Percentiles rank a stretch among this genome's conserved stretches.
These are phyloP conservation scores for Drosophila picticornis DNA, from an alignment of 2,888 invertebrate genomes.

Conservation along the genomic window DNA sequence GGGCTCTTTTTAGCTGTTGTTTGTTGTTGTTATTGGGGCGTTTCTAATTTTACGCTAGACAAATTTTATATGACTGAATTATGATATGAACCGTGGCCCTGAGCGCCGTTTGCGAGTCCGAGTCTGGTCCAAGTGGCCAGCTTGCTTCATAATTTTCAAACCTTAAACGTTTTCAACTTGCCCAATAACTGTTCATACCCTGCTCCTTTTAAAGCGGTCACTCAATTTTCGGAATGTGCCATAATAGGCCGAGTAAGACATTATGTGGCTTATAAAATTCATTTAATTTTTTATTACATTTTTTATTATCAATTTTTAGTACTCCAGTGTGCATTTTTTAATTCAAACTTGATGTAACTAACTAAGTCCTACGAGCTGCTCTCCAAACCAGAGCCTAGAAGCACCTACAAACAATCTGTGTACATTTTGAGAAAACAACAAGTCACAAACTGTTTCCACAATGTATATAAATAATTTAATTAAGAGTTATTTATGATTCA, in stretches of 20 bases:
- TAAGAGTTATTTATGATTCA: background rate
- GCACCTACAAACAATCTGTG: background rate
- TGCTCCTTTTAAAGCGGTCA: background rate
- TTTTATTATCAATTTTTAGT: background rate
- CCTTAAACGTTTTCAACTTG: slow-evolving; percentile 61
- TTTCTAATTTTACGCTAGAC: slow-evolving; percentile 84
- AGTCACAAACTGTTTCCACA: background rate
- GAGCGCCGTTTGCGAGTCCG: slow-evolving; percentile 1
- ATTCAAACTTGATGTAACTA: background rate
- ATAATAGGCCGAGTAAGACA: background rate
- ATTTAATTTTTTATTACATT: background rate
- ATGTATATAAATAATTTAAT: background rate
- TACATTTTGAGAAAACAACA: background rate
- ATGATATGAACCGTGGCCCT: slow-evolving; percentile 73
- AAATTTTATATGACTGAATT: slow-evolving; percentile 84
- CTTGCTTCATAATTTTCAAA: slow-evolving; percentile 44
- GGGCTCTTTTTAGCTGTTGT: slow-evolving; percentile 47
- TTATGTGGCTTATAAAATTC: background rate
- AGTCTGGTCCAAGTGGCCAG: slow-evolving; percentile 21
- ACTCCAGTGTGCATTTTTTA: background rate
- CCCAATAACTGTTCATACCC: background rate
- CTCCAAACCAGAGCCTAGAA: background rate
- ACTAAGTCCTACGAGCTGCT: background rate
- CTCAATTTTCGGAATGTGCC: background rate
- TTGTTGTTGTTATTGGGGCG: slow-evolving; percentile 56